Base-by-base conservation (phyloP, 2,888 invertebrate species). In the Leptinotarsa haldemani region DNA sequence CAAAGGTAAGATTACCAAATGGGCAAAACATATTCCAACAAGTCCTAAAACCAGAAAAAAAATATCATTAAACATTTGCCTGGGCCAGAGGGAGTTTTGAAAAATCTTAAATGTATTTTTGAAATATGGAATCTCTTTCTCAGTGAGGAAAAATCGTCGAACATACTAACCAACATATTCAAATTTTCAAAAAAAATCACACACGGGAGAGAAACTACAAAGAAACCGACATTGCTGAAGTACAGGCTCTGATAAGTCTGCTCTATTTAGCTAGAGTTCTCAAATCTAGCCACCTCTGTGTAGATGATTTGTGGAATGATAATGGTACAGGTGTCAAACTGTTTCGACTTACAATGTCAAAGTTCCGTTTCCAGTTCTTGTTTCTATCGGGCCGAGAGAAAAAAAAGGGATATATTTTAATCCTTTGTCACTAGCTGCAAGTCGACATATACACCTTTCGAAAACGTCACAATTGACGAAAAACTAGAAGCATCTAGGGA, bases 401-500 rank as follows among this genome's bases (percentile, higher is more conserved):
- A n/a, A 52, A 15, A 52, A 16, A 15, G 16, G 16, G 52, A 52
- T 5, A 52, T 16, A 52, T 52, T 16, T 15, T 2, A 4, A 52
- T n/a, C 52, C 13, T 52, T 52, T n/a, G 18, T 52, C 13, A n/a
- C 52, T 16, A 52, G 16, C 52, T 52, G 52, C 16, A 16, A 52
- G n/a, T 52, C n/a, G 13, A 4, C 52, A 2, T 52, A 52, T 52
- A 13, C 52, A 16, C 52, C 52, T 16, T 52, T 16, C 3, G 52
- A 52, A 52, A 40, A 64, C 5, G 30, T 40, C n/a, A 64, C 64
- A 46, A 64, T 40, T 13, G 46, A 64, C 15, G 16, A 64, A n/a
- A 64, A 40, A 16, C 20, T 64, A 25, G 22, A 22, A 15, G 63
- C 16, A 15, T 63, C 30, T 15, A n/a, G 63, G 22, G 63, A n/a